Evolutionary conservation across 2,888 invertebrate species (phyloP).

Genomic region (Aricia artaxerxes): DNA sequence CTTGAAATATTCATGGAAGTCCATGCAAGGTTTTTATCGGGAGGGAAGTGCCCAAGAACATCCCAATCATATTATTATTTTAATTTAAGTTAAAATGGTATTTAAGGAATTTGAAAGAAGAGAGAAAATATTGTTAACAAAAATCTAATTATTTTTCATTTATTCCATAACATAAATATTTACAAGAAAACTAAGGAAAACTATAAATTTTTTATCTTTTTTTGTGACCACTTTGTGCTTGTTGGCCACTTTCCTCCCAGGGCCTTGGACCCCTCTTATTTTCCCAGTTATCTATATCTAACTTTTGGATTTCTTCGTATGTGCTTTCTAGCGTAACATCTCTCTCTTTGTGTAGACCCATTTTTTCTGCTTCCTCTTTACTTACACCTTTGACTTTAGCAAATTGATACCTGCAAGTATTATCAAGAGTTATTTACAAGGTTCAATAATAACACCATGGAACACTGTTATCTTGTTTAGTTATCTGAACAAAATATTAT

Average conservation of each 20-base stretch:
- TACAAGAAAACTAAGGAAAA: slow-evolving; percentile 36
- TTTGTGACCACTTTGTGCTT: slow-evolving; percentile 33
- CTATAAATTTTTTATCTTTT: slow-evolving; percentile 44
- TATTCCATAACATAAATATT: slow-evolving; percentile 35
- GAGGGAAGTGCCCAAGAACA: no score
- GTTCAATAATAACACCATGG: background rate
- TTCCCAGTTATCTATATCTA: slow-evolving; percentile 91
- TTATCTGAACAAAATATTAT: background rate
- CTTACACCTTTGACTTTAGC: slow-evolving; percentile 79
- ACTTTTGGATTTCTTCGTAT: slow-evolving; percentile 85
- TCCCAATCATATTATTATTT: background rate
- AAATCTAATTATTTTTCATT: background rate
- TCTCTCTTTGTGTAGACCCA: slow-evolving; percentile 84
- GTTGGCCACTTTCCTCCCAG: slow-evolving; percentile 83
- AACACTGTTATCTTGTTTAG: background rate
- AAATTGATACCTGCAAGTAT: slow-evolving; percentile 77
- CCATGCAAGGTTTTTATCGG: no score
- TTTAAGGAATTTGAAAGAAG: background rate
- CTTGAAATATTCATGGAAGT: no score
- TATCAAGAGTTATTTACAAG: background rate
- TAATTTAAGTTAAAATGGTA: background rate
- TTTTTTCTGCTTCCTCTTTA: slow-evolving; percentile 83
- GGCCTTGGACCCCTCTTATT: slow-evolving; percentile 92
- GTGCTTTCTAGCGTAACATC: slow-evolving; percentile 87
- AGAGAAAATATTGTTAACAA: background rate